These are phyloP conservation scores for Halictus rubicundus DNA, from an alignment of 1,140 invertebrate genomes.

Conservation along the genomic window DNA sequence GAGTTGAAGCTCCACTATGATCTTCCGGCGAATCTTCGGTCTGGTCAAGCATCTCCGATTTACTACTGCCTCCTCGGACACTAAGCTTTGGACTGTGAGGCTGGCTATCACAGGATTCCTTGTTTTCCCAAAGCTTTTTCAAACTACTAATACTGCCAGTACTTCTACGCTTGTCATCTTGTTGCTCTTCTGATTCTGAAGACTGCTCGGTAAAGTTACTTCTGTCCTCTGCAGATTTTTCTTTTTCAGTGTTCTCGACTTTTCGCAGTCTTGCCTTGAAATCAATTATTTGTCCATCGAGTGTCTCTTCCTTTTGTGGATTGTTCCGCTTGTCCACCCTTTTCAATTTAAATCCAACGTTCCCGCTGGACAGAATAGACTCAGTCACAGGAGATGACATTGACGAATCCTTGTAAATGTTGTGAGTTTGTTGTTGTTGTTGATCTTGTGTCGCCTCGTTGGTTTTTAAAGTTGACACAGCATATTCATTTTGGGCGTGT, in stretches of 20 bases:
- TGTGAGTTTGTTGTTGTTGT: constrained; percentile 48
- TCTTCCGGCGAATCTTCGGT: constrained; percentile 81
- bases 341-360: constrained; percentile 82
- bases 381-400: constrained; percentile 48
- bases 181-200: constrained; percentile 58
- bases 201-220: constrained; percentile 42
- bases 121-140: constrained; percentile 95
- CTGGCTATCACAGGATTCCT: constrained; percentile 80
- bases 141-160: constrained; percentile 95
- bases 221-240: constrained; percentile 72
- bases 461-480: constrained; percentile 66
- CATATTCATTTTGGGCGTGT: constrained; percentile 72
- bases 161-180: constrained; percentile 92
- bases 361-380: constrained; percentile 49
- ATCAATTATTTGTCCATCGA: constrained; percentile 86
- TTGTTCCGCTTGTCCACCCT: constrained; percentile 83
- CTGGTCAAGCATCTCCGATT: constrained; percentile 74
- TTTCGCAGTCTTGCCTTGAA: constrained; percentile 92
- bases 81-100: constrained; percentile 85
- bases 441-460: constrained; percentile 42
- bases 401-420: constrained; percentile 30
- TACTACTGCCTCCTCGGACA: constrained; percentile 66
- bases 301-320: constrained; percentile 80
- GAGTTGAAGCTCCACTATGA: constrained; percentile 75
- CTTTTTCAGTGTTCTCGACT: constrained; percentile 84